phyloP scores from a whole-genome alignment of 2,888 invertebrate species.

The Leptura quadrifasciata region DNA sequence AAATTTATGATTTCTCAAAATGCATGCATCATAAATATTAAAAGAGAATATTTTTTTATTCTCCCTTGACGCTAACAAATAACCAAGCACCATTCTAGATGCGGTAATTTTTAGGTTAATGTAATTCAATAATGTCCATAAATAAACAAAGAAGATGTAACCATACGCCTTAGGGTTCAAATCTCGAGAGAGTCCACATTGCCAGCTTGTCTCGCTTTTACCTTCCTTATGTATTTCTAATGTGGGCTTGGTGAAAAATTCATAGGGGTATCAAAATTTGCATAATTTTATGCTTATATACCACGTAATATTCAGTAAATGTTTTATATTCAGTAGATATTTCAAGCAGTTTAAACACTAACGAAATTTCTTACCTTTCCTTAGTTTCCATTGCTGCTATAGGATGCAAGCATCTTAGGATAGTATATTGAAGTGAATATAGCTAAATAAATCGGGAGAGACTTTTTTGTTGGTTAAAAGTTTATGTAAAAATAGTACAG shows the following conservation, averaged over 20 bases:
- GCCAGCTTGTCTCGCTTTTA: slow-evolving; percentile 10
- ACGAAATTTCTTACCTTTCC: slow-evolving; percentile 22
- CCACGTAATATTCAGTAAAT: slow-evolving; percentile 27
- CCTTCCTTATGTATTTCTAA: slow-evolving; percentile 30
- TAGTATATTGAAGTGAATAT: no score
- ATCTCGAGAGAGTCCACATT: slow-evolving; percentile 3
- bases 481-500: no score
- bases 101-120: background rate
- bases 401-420: background rate
- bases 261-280: slow-evolving; percentile 15
- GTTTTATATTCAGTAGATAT: slow-evolving; percentile 29
- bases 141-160: slow-evolving; percentile 1
- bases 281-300: slow-evolving; percentile 32
- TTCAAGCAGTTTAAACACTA: slow-evolving; percentile 4
- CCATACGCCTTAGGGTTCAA: background rate
- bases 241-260: slow-evolving; percentile 29
- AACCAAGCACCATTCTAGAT: no score
- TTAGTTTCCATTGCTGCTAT: background rate
- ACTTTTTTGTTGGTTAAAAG: no score
- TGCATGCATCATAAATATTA: no score
- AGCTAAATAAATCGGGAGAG: no score
- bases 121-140: background rate
- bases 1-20: no score
- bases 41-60: no score
- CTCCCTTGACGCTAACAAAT: no score